Percentiles rank a stretch among this genome's conserved stretches.
These are phyloP conservation scores for Cydia strobilella DNA, from an alignment of 1,140 invertebrate species.

Conservation along the genomic window DNA sequence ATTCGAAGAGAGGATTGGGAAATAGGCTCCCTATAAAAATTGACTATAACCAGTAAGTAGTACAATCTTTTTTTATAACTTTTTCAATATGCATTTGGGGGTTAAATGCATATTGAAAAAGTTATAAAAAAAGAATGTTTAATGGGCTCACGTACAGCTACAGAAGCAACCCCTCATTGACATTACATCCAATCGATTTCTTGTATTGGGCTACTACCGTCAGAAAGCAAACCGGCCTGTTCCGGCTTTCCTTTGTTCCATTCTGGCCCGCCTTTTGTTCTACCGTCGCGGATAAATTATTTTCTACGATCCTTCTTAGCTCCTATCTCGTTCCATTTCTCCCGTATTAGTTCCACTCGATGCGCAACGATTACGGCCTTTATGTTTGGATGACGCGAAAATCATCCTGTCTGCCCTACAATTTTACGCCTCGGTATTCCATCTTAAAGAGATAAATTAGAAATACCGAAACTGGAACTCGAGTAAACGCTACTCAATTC, in stretches of 20 bases:
- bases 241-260: conserved; percentile 70
- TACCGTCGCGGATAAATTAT: conserved; percentile 61
- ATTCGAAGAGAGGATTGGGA: too few species aligned
- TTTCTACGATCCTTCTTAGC: conserved; percentile 70
- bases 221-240: conserved; percentile 67
- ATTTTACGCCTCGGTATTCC: conserved; percentile 72
- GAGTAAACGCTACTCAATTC: conserved; percentile 14
- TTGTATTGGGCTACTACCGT: conserved; percentile 69
- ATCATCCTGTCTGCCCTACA: conserved; percentile 67
- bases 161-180: conserved; percentile 57
- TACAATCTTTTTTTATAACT: too few species aligned
- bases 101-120: background rate
- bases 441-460: conserved; percentile 57
- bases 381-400: conserved; percentile 76
- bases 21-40: too few species aligned
- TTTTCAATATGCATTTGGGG: too few species aligned
- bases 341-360: conserved; percentile 76
- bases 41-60: too few species aligned
- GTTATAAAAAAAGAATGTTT: background rate
- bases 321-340: conserved; percentile 74
- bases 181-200: conserved; percentile 66
- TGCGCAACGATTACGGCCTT: conserved; percentile 77
- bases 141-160: conserved; percentile 33
- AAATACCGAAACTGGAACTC: conserved; percentile 36
- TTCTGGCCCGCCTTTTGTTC: conserved; percentile 71